These are phyloP conservation scores for Calameuta filiformis DNA, from an alignment of 2,888 invertebrate genomes.

Conservation along the genomic window DNA sequence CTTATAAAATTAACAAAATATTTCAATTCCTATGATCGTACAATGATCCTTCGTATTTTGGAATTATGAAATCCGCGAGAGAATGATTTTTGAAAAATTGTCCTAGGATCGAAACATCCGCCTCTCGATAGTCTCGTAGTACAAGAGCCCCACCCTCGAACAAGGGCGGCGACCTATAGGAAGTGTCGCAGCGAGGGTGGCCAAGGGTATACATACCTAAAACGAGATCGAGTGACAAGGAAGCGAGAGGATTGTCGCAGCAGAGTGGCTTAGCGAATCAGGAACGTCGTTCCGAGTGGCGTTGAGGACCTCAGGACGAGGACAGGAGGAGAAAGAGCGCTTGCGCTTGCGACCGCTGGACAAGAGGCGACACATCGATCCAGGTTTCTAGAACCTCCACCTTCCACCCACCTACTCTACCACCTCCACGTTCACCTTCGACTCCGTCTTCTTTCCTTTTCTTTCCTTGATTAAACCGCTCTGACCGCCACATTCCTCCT, in stretches of 20 bases:
- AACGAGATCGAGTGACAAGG: constrained; percentile 1
- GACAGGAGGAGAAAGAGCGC: constrained; percentile 41
- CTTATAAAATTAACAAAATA: not conserved
- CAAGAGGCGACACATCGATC: constrained; percentile 64
- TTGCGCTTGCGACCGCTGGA: constrained; percentile 60
- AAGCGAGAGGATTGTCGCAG: constrained; percentile 22
- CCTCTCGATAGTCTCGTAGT: not conserved
- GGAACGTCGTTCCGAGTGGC: constrained; percentile 22
- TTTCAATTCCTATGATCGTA: not conserved
- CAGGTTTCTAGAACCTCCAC: constrained; percentile 55
- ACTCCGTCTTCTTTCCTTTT: constrained; percentile 33
- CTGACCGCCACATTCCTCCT: constrained; percentile 20
- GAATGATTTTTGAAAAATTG: not conserved
- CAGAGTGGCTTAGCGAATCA: constrained; percentile 49
- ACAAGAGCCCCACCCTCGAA: constrained; percentile 26
- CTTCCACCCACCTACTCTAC: constrained; percentile 23
- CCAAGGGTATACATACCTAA: not conserved
- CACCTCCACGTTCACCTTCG: constrained; percentile 29
- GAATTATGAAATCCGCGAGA: not conserved
- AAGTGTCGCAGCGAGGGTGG: constrained; percentile 4
- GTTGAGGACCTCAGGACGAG: constrained; percentile 3
- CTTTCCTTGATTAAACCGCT: constrained; percentile 56
- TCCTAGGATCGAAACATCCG: not conserved
- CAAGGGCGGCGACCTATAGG: constrained; percentile 35
- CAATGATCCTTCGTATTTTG: not conserved